Conservation (phyloP, 2,888 invertebrate genomes). For the Xanthia icteritia region DNA sequence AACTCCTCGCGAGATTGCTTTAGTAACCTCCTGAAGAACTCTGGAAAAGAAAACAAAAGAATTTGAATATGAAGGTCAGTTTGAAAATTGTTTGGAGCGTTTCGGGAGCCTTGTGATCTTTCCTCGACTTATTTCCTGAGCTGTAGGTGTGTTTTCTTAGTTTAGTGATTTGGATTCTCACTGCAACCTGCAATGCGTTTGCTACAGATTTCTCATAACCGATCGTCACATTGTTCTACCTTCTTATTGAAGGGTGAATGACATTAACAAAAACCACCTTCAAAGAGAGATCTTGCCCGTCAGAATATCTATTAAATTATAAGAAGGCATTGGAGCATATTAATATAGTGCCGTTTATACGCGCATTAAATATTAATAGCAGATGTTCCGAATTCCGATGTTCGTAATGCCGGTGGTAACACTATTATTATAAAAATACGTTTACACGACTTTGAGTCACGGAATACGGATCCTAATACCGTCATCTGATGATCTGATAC, state of each 20-base stretch:
- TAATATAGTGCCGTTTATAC: constrained; percentile 41
- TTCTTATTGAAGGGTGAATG: constrained; percentile 44
- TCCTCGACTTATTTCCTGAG: too few relatives aligned
- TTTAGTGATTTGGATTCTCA: background rate
- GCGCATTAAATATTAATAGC: constrained; percentile 62
- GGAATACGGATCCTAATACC: constrained; percentile 11
- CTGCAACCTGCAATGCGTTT: background rate
- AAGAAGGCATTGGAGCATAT: constrained; percentile 38
- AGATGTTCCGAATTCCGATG: constrained; percentile 50
- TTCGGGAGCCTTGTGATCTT: background rate
- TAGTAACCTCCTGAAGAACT: constrained; percentile 96
- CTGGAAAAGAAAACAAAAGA: constrained; percentile 89
- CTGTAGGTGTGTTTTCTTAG: background rate
- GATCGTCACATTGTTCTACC: background rate
- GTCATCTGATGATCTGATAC: background rate
- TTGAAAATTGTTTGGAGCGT: background rate
- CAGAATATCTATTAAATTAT: constrained; percentile 44
- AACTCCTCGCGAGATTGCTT: constrained; percentile 96
- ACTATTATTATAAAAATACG: constrained; percentile 47
- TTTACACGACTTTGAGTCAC: constrained; percentile 33
- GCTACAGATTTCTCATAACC: background rate
- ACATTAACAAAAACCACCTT: constrained; percentile 35
- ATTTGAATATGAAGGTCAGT: background rate
- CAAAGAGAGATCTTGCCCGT: constrained; percentile 23
- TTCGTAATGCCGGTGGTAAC: constrained; percentile 40